Evolutionary conservation across 2,888 invertebrate species (phyloP), one percentile per base, ranked within the genome.

Genomic region (Polia nebulosa): DNA sequence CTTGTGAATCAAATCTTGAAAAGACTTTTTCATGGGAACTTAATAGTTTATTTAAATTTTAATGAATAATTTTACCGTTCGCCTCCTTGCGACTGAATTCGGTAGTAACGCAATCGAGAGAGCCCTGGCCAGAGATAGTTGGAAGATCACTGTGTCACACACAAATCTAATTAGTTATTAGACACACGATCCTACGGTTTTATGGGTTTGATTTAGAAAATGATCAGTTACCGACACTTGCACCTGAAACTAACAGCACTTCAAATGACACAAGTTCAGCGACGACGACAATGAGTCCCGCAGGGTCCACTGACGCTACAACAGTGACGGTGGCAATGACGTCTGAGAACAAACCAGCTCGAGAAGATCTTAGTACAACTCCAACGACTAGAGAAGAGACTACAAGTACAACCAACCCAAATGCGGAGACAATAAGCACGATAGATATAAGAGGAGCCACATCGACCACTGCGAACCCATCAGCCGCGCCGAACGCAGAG

Each of bases 201-300:
- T 98, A 98, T 85, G 98, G 98, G 1, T 98, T 98, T 84, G 98
- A 98, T 90, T 95, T 98, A 66, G 96, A 97, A 65, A 93, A 89
- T 65, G 94, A 94, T 56, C 89, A 91, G 66, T 67, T 90, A 51
- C 92, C 92, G n/a, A 89, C 89, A 34, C 77, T 90, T 64, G 80
- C 90, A 2, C 84, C 89, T 29, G 85, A 82, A 57, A 83, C 82
- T 25, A 88, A 88, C 72, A 83, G 74, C 61, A 87, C 87, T 32
- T 73, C 83, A 55, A 88, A 87, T 72, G 87, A 73, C 29, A 86
- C 88, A 4, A 84, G 81, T 55, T 44, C 64, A 25, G 76, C 81
- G 22, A 73, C 85, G 22, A 82, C 87, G 27, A 80, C 84, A 9
- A 76, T 64, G 49, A 76, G 22, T n/a, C 66, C 84, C 45, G 29